Evolutionary conservation across 1,140 invertebrate genomes (phyloP).

Genomic region (Drosophila pseudoobscura): DNA sequence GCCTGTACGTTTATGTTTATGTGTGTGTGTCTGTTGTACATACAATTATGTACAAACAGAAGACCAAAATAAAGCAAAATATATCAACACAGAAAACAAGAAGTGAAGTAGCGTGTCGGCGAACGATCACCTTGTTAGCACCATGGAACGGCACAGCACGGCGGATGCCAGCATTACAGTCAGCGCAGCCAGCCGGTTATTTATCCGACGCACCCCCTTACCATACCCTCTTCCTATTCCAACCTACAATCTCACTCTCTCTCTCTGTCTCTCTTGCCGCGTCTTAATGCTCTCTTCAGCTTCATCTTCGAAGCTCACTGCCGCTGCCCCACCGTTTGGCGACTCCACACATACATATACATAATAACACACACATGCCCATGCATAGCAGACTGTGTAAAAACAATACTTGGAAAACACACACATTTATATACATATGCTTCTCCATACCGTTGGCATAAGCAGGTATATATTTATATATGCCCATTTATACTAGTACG

Average conservation of each 20-base stretch:
- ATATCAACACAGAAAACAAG: constrained; percentile 53
- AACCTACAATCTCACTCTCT: constrained; percentile 1
- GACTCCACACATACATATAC: constrained; percentile 16
- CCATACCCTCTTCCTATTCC: background rate
- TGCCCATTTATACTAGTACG: too few relatives aligned
- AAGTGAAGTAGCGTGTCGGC: constrained; percentile 69
- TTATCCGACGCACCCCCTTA: constrained; percentile 36
- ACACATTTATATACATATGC: constrained; percentile 7
- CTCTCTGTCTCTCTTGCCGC: constrained; percentile 1
- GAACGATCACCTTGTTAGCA: constrained; percentile 77
- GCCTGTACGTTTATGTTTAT: background rate
- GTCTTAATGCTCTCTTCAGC: constrained; percentile 9
- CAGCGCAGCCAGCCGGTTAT: constrained; percentile 70
- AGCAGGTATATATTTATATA: background rate
- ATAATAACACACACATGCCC: background rate
- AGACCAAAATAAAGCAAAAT: constrained; percentile 51
- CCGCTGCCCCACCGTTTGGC: background rate
- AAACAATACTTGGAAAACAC: constrained; percentile 27
- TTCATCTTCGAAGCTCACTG: background rate
- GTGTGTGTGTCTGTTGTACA: background rate
- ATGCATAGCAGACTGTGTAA: constrained; percentile 12
- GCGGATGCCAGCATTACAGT: constrained; percentile 32
- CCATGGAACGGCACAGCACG: constrained; percentile 36
- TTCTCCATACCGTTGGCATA: background rate
- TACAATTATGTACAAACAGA: constrained; percentile 9